Percentiles rank a stretch among this genome's conserved stretches.
These are phyloP conservation scores for Naja naja DNA, from an alignment of 2,113 vertebrate species.

Conservation along the genomic window DNA sequence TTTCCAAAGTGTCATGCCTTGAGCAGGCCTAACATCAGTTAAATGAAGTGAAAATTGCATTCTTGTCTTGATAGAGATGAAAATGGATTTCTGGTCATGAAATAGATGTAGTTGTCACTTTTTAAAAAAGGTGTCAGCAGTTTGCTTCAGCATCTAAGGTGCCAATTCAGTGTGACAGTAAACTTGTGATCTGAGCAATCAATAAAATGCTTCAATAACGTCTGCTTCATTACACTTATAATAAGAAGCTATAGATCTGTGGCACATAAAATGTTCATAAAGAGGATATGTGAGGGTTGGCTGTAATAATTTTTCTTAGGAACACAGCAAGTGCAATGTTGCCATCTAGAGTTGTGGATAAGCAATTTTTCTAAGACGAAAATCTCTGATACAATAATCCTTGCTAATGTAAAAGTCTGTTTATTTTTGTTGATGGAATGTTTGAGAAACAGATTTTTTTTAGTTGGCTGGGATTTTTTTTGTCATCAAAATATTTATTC, in stretches of 20 bases:
- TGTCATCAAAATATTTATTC: conserved; percentile 37
- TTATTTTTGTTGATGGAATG: conserved; percentile 34
- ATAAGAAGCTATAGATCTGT: conserved; percentile 89
- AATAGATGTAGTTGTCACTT: conserved; percentile 95
- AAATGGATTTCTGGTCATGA: conserved; percentile 95
- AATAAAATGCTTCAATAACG: conserved; percentile 93
- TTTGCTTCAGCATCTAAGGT: conserved; percentile 89
- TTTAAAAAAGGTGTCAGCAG: conserved; percentile 94
- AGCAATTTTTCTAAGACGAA: conserved; percentile 67
- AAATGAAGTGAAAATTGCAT: conserved; percentile 97
- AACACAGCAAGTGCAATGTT: conserved; percentile 82
- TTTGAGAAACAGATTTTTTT: conserved; percentile 12
- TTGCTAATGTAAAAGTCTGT: conserved; percentile 30
- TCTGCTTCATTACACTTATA: conserved; percentile 92
- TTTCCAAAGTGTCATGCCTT: conserved; percentile 80
- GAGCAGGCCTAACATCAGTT: conserved; percentile 85
- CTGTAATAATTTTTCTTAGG: conserved; percentile 62
- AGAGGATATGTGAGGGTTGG: conserved; percentile 67
- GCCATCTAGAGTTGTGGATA: conserved; percentile 86
- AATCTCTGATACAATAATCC: conserved; percentile 31
- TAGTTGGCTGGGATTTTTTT: neutral
- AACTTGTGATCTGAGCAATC: conserved; percentile 92
- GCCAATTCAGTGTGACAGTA: conserved; percentile 90
- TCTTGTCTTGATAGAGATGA: conserved; percentile 94
- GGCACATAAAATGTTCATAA: conserved; percentile 82